A percentile compares a stretch with the other conserved stretches of the same genome.
Conservation (phyloP, 2,888 invertebrate genomes). For the Eilema sororculum region DNA sequence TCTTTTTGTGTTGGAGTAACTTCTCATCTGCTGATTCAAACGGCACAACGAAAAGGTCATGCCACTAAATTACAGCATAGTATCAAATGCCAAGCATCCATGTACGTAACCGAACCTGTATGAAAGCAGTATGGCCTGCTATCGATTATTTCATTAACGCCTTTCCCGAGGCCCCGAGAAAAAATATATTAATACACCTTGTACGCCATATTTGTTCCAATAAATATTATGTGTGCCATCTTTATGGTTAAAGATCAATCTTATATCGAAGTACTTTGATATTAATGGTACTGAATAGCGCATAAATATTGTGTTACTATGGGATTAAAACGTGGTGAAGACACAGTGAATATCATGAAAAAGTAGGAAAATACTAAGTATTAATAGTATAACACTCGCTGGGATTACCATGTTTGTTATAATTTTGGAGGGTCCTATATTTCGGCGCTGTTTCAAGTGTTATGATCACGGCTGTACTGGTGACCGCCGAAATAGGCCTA, state of each 20-base stretch:
- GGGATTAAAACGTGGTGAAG: neutral
- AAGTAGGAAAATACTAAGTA: no score
- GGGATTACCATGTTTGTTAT: no score
- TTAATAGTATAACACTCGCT: no score
- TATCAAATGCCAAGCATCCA: neutral
- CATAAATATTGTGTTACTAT: neutral
- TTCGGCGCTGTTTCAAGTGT: no score
- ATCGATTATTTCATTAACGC: conserved; percentile 50
- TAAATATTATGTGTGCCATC: conserved; percentile 36
- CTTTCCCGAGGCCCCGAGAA: conserved; percentile 35
- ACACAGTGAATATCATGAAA: no score
- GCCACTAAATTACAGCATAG: neutral
- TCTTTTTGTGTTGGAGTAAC: no score
- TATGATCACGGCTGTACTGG: no score
- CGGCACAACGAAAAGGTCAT: neutral
- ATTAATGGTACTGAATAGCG: conserved; percentile 9
- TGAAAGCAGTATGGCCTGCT: conserved; percentile 1
- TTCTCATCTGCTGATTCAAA: no score
- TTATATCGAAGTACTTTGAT: conserved; percentile 15
- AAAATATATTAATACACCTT: conserved; percentile 38
- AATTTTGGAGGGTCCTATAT: no score
- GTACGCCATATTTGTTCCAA: conserved; percentile 29
- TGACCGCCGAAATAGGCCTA: no score
- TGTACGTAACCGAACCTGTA: neutral
- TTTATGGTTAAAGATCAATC: conserved; percentile 29